Evolutionary conservation across 2,888 invertebrate genomes (phyloP).

Genomic region (Liodrosophila aerea): DNA sequence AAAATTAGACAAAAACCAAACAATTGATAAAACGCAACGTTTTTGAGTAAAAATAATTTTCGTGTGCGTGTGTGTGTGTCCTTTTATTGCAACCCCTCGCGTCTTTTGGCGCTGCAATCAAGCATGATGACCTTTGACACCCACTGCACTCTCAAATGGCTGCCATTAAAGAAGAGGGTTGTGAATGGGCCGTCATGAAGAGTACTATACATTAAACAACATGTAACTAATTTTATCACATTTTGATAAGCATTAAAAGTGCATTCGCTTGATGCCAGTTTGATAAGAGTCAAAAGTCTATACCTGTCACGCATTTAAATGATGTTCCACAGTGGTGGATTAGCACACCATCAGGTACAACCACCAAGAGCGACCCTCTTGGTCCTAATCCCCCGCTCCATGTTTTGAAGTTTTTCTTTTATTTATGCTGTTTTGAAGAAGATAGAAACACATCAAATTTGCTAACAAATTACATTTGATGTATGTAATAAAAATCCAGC

Average conservation of each 20-base stretch:
- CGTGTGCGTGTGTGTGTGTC: constrained; percentile 11
- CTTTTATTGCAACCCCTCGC: constrained; percentile 26
- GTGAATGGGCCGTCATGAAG: not conserved
- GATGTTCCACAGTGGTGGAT: constrained; percentile 36
- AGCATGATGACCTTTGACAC: constrained; percentile 63
- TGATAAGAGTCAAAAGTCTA: constrained; percentile 54
- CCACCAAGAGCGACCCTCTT: constrained; percentile 13
- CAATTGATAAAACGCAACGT: constrained; percentile 15
- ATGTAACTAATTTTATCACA: too few species aligned
- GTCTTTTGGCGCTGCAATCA: constrained; percentile 28
- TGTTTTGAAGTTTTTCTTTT: constrained; percentile 49
- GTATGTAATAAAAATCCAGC: constrained; percentile 71
- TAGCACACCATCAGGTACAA: constrained; percentile 20
- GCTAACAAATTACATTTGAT: constrained; percentile 79
- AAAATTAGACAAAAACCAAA: constrained; percentile 24
- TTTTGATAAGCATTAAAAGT: constrained; percentile 13
- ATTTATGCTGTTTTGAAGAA: constrained; percentile 68
- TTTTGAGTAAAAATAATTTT: constrained; percentile 27
- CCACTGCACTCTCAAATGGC: constrained; percentile 32
- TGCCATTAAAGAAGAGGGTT: constrained; percentile 14
- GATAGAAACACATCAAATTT: constrained; percentile 79
- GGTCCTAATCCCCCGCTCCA: constrained; percentile 12
- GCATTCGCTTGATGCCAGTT: constrained; percentile 23
- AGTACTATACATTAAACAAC: too few species aligned
- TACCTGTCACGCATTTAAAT: constrained; percentile 70